Conservation (phyloP, 2,797 vertebrate genomes). For the Rhinatrema bivittatum region DNA sequence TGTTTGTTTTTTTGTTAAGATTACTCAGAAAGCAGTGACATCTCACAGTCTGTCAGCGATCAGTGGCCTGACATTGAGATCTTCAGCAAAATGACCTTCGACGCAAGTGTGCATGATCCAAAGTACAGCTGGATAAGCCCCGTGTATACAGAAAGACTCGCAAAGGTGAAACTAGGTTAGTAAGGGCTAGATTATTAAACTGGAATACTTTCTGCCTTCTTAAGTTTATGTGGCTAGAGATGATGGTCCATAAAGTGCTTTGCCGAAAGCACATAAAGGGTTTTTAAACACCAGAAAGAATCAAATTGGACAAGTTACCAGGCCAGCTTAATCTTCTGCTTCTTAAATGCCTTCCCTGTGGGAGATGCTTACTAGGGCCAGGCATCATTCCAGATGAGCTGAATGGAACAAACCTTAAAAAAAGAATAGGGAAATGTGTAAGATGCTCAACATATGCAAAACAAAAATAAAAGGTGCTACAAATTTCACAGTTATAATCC, state of each 20-base stretch:
- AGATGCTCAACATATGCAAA: too few relatives aligned
- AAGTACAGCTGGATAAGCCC: conserved; percentile 80
- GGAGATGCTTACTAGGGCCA: too few relatives aligned
- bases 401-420: too few relatives aligned
- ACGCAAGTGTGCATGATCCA: conserved; percentile 74
- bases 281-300: background rate
- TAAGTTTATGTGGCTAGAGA: background rate
- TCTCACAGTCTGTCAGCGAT: too few relatives aligned
- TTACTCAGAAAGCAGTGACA: conserved; percentile 47
- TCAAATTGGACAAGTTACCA: too few relatives aligned
- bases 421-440: too few relatives aligned
- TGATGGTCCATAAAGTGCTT: background rate
- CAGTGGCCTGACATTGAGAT: conserved; percentile 92
- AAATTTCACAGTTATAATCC: too few relatives aligned
- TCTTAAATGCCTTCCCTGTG: too few relatives aligned
- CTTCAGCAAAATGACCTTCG: conserved; percentile 82
- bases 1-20: conserved; percentile 42
- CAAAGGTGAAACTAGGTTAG: conserved; percentile 70
- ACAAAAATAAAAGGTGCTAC: too few relatives aligned
- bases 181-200: too few relatives aligned
- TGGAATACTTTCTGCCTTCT: background rate
- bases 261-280: background rate
- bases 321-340: too few relatives aligned
- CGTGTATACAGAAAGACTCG: conserved; percentile 72
- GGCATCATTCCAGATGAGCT: too few relatives aligned